Evolutionary conservation across 2,888 invertebrate genomes (phyloP), one percentile per base, ranked within the genome.

Genomic region (Halocaridina rubra): DNA sequence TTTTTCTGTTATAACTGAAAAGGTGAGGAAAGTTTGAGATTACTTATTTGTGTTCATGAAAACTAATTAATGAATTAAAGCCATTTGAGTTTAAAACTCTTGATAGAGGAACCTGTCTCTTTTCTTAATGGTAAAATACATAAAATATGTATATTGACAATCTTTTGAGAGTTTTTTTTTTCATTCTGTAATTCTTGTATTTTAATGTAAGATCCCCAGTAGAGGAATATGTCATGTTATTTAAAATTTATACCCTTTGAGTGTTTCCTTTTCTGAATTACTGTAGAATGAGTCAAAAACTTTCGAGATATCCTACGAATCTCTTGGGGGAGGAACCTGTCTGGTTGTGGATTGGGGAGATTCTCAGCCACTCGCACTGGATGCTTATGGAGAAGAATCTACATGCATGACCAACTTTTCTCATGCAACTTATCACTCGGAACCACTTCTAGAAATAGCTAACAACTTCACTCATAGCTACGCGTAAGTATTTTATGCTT

Each of bases 321-420:
- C 81, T 3, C 53, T 88, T 19, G 88, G 88, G n/a, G 84, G 72
- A n/a, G 88, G 81, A 2, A 86, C 86, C 0, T 88, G 88, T 71
- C 71, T 88, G 1, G 32, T 86, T 1, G n/a, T 88, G 29, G 79
- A 88, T 69, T 88, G 53, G 29, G 88, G 88, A 2, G 85, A 86
- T 29, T 69, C 81, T 0, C 46, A 69, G 8, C 82, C 75, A 4
- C 29, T 71, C n/a, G 71, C 72, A 33, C 46, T 67, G 10, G 39
- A 82, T 64, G 19, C 87, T 2, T 88, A 61, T 27, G 88, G 88
- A 0, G 86, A 86, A 22, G 76, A 86, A 7, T 13, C n/a, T 10
- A 85, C 80, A 0, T 88, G 88, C 46, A 72, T 53, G 32, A 71
- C 46, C 1, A 72, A 74, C n/a, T 88, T 69, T 46, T 57, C 76